A percentile compares a stretch with the other conserved stretches of the same genome.
phyloP scores from a whole-genome alignment of 2,113 vertebrate genomes.

The Dasyurus viverrinus region DNA sequence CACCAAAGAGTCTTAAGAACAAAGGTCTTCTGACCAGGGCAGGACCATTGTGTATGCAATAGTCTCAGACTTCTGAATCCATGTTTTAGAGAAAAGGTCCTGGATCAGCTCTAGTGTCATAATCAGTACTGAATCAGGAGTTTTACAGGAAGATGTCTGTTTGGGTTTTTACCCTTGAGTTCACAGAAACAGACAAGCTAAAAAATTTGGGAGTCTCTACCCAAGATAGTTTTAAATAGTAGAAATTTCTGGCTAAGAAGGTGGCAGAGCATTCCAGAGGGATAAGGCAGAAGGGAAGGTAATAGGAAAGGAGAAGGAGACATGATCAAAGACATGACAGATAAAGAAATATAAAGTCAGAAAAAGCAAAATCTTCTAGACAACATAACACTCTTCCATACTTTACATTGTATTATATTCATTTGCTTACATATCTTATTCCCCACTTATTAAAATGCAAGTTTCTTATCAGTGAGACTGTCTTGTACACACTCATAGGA shows the following conservation, averaged over 20 bases:
- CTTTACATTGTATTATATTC: not conserved
- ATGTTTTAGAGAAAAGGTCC: not conserved
- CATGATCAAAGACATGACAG: not conserved
- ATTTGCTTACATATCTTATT: not conserved
- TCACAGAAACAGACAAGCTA: not conserved
- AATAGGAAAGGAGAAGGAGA: not conserved
- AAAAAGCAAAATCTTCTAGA: not conserved
- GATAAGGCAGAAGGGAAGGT: not conserved
- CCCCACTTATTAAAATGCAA: not conserved
- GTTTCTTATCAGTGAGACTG: not conserved
- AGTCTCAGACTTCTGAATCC: not conserved
- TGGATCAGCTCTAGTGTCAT: not conserved
- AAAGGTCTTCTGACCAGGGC: not conserved
- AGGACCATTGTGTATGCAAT: not conserved
- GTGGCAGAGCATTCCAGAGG: not conserved
- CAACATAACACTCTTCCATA: not conserved
- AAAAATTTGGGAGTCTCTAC: not conserved
- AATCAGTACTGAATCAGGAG: not conserved
- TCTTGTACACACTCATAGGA: not conserved
- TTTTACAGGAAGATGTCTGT: not conserved
- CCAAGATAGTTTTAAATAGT: not conserved
- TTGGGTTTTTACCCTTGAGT: not conserved
- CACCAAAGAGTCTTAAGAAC: not conserved
- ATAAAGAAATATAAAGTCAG: not conserved
- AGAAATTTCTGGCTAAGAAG: not conserved